A percentile compares a stretch with the other conserved stretches of the same genome.
These are phyloP conservation scores for Semotilus atromaculatus DNA, from an alignment of 2,797 vertebrate genomes.

Conservation along the genomic window DNA sequence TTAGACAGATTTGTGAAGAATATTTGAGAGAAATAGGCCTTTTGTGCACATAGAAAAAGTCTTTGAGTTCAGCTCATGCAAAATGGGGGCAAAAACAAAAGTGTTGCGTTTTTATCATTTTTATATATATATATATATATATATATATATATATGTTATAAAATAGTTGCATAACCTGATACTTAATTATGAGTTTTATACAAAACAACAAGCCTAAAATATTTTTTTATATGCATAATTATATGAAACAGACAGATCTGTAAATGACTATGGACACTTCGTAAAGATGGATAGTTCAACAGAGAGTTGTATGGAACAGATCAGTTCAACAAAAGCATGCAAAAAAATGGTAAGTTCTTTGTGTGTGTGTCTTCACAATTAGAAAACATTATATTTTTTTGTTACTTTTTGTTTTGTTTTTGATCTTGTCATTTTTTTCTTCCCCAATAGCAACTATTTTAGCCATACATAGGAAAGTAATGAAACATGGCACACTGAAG, in stretches of 20 bases:
- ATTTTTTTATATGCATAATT: not conserved
- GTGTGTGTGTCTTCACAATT: not conserved
- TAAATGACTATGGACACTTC: slow-evolving; percentile 77
- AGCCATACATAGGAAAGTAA: not conserved
- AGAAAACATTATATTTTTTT: not conserved
- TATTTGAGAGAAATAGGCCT: too few relatives aligned
- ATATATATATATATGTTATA: not conserved
- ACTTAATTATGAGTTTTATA: not conserved
- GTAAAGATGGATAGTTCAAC: slow-evolving; percentile 87
- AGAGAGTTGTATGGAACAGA: slow-evolving; percentile 81
- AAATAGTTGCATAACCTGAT: not conserved
- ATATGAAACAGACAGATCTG: slow-evolving; percentile 65
- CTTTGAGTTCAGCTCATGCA: too few relatives aligned
- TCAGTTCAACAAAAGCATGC: slow-evolving; percentile 67
- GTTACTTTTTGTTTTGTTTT: not conserved
- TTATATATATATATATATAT: too few relatives aligned
- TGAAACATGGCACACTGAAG: not conserved
- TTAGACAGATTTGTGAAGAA: too few relatives aligned
- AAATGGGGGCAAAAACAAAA: too few relatives aligned
- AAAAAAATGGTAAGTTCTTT: slow-evolving; percentile 59
- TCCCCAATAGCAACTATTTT: not conserved
- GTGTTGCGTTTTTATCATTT: too few relatives aligned
- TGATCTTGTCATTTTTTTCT: too few relatives aligned
- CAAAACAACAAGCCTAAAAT: not conserved
- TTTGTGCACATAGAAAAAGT: too few relatives aligned